Percentiles rank a stretch among this genome's conserved stretches.
These are phyloP conservation scores for Poecilia wingei DNA, from an alignment of 2,797 vertebrate genomes.

Conservation along the genomic window DNA sequence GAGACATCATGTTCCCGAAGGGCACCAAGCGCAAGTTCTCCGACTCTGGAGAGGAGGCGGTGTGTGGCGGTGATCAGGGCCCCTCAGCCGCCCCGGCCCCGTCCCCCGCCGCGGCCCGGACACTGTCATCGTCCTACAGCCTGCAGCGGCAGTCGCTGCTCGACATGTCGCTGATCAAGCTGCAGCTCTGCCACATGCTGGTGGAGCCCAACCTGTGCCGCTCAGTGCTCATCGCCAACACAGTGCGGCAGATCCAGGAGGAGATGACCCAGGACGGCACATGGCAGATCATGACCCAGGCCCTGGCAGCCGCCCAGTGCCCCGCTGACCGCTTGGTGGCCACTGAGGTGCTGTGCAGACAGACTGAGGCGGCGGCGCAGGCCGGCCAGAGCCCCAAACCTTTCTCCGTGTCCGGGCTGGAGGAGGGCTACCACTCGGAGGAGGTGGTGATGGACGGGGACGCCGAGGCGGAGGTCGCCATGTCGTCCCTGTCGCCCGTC, in stretches of 20 bases:
- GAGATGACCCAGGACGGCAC: slow-evolving; percentile 96
- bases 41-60: slow-evolving; percentile 84
- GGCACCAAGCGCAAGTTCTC: slow-evolving; percentile 95
- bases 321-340: slow-evolving; percentile 88
- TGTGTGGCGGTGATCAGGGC: slow-evolving; percentile 75
- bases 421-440: slow-evolving; percentile 73
- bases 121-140: slow-evolving; percentile 85
- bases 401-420: slow-evolving; percentile 62
- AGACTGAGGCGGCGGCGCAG: slow-evolving; percentile 75
- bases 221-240: slow-evolving; percentile 98
- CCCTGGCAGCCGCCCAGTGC: slow-evolving; percentile 80
- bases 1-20: slow-evolving; percentile 90
- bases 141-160: slow-evolving; percentile 95
- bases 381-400: slow-evolving; percentile 76
- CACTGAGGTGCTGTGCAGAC: slow-evolving; percentile 89
- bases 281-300: slow-evolving; percentile 87
- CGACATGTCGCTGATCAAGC: slow-evolving; percentile 98
- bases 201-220: slow-evolving; percentile 96
- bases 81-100: slow-evolving; percentile 70
- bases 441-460: slow-evolving; percentile 80
- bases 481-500: slow-evolving; percentile 68
- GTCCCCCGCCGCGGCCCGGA: slow-evolving; percentile 55
- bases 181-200: slow-evolving; percentile 98
- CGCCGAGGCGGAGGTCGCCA: slow-evolving; percentile 67
- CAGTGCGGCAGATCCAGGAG: slow-evolving; percentile 96